These are phyloP conservation scores for Apodemia hepburni DNA, from an alignment of 2,888 invertebrate species.

Conservation along the genomic window DNA sequence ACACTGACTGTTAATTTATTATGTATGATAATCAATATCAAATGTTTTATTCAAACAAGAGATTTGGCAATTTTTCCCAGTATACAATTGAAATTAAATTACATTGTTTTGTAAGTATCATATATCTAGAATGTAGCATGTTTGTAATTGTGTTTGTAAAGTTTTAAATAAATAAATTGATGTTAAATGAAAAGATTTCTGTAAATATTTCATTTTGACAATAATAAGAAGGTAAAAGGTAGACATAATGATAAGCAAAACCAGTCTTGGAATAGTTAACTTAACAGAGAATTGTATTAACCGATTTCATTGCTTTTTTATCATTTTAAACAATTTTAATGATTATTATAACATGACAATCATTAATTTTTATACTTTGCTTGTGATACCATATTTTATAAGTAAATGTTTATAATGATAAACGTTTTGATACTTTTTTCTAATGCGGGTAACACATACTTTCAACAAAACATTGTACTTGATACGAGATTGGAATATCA, in stretches of 20 bases:
- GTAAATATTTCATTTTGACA: constrained; percentile 47
- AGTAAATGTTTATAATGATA: background rate
- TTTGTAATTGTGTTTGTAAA: constrained; percentile 27
- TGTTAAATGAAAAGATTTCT: constrained; percentile 37
- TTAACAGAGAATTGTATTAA: background rate
- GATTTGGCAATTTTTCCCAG: background rate
- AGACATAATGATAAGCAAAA: constrained; percentile 43
- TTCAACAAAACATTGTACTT: too few species aligned
- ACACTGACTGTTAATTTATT: constrained; percentile 3
- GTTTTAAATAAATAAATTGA: constrained; percentile 24
- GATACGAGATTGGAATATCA: too few species aligned
- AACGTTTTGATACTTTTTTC: too few species aligned
- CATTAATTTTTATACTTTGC: background rate
- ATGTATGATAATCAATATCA: constrained; percentile 15
- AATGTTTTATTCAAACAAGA: constrained; percentile 7
- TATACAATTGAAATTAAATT: constrained; percentile 32
- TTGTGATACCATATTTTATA: background rate
- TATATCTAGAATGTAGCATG: constrained; percentile 20
- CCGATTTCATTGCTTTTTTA: constrained; percentile 4
- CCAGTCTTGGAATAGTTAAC: constrained; percentile 11
- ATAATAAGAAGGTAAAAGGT: constrained; percentile 38
- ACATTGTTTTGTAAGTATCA: constrained; percentile 25
- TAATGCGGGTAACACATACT: too few species aligned
- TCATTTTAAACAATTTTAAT: background rate
- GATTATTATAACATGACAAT: background rate